phyloP scores from a whole-genome alignment of 1,140 invertebrate genomes.

The Odontomachus brunneus region DNA sequence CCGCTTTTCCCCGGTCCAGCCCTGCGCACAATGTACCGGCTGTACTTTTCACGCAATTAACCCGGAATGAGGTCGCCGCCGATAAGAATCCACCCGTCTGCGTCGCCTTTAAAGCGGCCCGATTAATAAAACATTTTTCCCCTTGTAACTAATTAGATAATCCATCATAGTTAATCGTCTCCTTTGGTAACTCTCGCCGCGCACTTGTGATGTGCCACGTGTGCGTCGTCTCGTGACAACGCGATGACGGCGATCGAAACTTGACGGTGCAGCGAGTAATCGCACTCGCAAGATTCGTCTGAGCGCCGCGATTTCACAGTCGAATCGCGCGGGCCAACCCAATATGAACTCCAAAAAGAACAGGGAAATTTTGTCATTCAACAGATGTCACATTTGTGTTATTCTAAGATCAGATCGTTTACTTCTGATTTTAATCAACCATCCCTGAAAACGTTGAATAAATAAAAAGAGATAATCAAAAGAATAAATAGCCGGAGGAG shows the following conservation, averaged over 20 bases:
- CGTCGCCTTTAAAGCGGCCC: constrained; percentile 6
- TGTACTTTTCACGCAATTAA: constrained; percentile 71
- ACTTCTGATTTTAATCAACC: no score
- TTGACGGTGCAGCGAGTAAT: background rate
- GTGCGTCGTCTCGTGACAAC: no score
- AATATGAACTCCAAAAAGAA: no score
- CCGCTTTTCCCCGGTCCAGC: background rate
- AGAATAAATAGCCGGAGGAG: no score
- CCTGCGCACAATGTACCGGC: constrained; percentile 16
- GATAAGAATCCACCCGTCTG: constrained; percentile 45
- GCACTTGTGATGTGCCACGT: background rate
- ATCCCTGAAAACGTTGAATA: no score
- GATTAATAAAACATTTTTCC: constrained; percentile 34
- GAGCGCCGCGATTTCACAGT: no score
- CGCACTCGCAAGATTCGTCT: background rate
- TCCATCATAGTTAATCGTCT: constrained; percentile 43
- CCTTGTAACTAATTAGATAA: constrained; percentile 51
- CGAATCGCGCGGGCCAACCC: no score
- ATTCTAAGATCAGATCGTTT: no score
- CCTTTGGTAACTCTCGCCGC: background rate
- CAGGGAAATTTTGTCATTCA: no score
- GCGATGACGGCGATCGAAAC: background rate
- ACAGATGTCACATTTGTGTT: no score
- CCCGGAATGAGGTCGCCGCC: constrained; percentile 19
- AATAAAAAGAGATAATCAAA: no score